Percentiles rank a stretch among this genome's conserved stretches.
These are phyloP conservation scores for Caenorhabditis wallacei DNA, from an alignment of 2,888 invertebrate genomes.

Conservation along the genomic window DNA sequence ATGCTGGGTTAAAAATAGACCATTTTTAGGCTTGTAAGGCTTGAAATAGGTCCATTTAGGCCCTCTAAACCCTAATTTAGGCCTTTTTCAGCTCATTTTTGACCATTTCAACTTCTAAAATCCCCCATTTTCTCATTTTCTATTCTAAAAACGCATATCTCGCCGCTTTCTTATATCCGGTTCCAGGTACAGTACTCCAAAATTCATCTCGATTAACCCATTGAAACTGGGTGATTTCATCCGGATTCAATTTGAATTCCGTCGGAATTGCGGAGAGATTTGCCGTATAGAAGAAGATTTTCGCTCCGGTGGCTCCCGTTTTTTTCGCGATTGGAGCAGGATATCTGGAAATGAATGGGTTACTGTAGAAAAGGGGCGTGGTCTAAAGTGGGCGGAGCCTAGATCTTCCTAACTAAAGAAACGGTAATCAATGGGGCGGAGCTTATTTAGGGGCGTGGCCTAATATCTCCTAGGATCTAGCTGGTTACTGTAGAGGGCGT, in stretches of 20 bases:
- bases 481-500: too few relatives aligned
- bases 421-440: too few relatives aligned
- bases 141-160: constrained; percentile 70
- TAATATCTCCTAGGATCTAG: too few relatives aligned
- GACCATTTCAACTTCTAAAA: constrained; percentile 12
- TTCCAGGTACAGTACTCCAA: constrained; percentile 65
- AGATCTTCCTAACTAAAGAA: too few relatives aligned
- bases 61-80: too few relatives aligned
- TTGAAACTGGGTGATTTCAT: constrained; percentile 72
- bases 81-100: constrained; percentile 3
- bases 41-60: neutral
- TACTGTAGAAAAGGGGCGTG: constrained; percentile 5
- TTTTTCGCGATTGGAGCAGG: constrained; percentile 62
- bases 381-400: neutral
- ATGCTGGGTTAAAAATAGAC: neutral
- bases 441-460: too few relatives aligned
- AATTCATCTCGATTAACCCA: constrained; percentile 77
- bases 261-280: constrained; percentile 28
- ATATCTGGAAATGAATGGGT: constrained; percentile 54
- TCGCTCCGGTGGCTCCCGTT: constrained; percentile 65
- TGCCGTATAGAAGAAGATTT: constrained; percentile 78
- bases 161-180: constrained; percentile 64
- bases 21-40: neutral
- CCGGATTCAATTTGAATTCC: constrained; percentile 68
- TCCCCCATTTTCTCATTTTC: neutral